Percentiles rank a stretch among this genome's conserved stretches.
phyloP scores from a whole-genome alignment of 2,888 invertebrate genomes.

The Aproaerema taeniolella region DNA sequence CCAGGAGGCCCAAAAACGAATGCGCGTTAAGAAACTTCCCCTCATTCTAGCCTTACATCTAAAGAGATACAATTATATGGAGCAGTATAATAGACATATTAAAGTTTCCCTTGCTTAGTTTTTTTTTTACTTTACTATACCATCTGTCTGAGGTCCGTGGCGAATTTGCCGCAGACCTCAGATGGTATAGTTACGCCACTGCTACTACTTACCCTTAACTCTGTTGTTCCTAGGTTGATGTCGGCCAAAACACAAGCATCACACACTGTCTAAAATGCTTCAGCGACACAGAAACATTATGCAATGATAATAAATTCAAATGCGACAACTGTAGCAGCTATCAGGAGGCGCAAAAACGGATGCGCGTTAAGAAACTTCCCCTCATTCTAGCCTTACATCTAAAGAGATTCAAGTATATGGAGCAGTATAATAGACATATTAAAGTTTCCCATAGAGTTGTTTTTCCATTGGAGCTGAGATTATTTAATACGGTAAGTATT shows the following conservation, averaged over 20 bases:
- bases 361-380: conserved; percentile 98
- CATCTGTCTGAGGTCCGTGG: too few species aligned
- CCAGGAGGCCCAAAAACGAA: conserved; percentile 99
- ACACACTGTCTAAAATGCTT: conserved; percentile 98
- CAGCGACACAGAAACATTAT: conserved; percentile 98
- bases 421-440: conserved; percentile 98
- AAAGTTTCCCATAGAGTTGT: conserved; percentile 99
- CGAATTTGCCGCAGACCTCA: too few species aligned
- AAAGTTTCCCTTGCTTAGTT: too few species aligned
- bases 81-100: conserved; percentile 98
- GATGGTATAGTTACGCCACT: too few species aligned
- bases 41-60: conserved; percentile 98
- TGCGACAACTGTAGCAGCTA: conserved; percentile 99
- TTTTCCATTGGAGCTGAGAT: conserved; percentile 96
- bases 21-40: conserved; percentile 98
- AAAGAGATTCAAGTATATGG: conserved; percentile 98
- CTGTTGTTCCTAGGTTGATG: conserved; percentile 94
- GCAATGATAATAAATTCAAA: conserved; percentile 99
- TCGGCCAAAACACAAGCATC: conserved; percentile 99
- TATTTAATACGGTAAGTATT: conserved; percentile 95
- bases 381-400: conserved; percentile 98
- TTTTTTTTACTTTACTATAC: too few species aligned
- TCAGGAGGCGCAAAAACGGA: conserved; percentile 99
- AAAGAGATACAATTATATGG: conserved; percentile 98
- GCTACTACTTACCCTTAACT: too few species aligned